phyloP scores from a whole-genome alignment of 2,797 vertebrate genomes.

The Scarus forsteni region DNA sequence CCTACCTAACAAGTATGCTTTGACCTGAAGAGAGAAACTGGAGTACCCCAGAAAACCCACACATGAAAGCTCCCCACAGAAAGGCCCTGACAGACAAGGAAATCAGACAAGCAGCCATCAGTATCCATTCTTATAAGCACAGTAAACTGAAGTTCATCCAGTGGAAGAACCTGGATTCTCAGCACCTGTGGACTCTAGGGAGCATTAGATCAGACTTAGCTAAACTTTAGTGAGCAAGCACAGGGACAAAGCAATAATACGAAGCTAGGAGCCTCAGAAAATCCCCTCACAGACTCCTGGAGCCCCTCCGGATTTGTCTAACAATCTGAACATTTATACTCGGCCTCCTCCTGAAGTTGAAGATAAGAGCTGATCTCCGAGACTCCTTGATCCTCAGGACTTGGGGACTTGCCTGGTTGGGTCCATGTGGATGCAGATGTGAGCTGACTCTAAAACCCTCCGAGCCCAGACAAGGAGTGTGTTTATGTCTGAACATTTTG shows the following conservation, averaged over 20 bases:
- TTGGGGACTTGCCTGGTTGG: slow-evolving; percentile 44
- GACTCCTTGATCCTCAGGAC: slow-evolving; percentile 35
- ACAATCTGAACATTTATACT: slow-evolving; percentile 22
- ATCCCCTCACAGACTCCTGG: slow-evolving; percentile 12
- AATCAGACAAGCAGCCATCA: too few species aligned
- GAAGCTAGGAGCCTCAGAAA: neutral
- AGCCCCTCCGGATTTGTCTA: slow-evolving; percentile 18
- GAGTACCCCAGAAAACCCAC: too few species aligned
- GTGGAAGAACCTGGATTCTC: neutral
- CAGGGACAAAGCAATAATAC: neutral
- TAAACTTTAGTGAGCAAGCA: slow-evolving; percentile 2
- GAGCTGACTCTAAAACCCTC: slow-evolving; percentile 41
- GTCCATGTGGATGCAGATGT: slow-evolving; percentile 31
- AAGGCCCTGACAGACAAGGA: too few species aligned
- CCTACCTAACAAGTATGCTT: too few species aligned
- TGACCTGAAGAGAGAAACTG: too few species aligned
- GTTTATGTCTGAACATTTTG: slow-evolving; percentile 3
- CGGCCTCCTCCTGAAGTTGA: slow-evolving; percentile 20
- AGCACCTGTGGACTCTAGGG: too few species aligned
- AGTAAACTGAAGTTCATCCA: neutral
- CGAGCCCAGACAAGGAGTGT: slow-evolving; percentile 15
- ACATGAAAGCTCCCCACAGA: too few species aligned
- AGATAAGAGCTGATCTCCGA: slow-evolving; percentile 45
- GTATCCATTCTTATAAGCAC: too few species aligned
- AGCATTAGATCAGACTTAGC: neutral